Conservation (phyloP, 2,888 invertebrate genomes). For the Leucophora obtusa region DNA sequence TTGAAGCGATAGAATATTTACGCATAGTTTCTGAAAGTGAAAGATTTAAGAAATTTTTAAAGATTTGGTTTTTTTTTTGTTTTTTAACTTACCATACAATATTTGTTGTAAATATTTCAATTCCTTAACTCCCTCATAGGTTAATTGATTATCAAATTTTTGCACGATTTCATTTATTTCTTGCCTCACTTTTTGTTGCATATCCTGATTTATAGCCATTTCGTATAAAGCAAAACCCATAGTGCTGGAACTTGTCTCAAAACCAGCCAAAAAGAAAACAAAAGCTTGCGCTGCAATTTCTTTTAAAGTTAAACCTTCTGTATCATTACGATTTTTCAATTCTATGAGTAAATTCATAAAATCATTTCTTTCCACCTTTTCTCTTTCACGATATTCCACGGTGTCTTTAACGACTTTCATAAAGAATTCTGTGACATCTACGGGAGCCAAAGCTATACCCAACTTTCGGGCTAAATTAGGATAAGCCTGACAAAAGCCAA, state of each 20-base stretch:
- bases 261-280: constrained; percentile 81
- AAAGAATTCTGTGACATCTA: constrained; percentile 72
- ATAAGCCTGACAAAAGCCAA: constrained; percentile 67
- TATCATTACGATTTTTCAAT: constrained; percentile 71
- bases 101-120: constrained; percentile 71
- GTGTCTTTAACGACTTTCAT: constrained; percentile 75
- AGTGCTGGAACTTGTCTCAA: constrained; percentile 80
- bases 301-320: constrained; percentile 76
- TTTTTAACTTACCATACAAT: constrained; percentile 68
- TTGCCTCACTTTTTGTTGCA: constrained; percentile 68
- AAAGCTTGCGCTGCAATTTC: constrained; percentile 81
- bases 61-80: not conserved
- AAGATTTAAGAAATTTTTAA: not conserved
- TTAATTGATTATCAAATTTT: constrained; percentile 68
- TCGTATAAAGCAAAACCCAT: constrained; percentile 77
- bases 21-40: constrained; percentile 78
- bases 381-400: constrained; percentile 75
- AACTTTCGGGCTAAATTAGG: constrained; percentile 67
- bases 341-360: constrained; percentile 80
- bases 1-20: constrained; percentile 78
- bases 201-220: constrained; percentile 70
- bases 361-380: constrained; percentile 78
- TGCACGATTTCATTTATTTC: constrained; percentile 69
- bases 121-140: constrained; percentile 70
- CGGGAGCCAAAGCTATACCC: constrained; percentile 66